A percentile compares a stretch with the other conserved stretches of the same genome.
These are phyloP conservation scores for Orycteropus afer DNA, from an alignment of 2,113 vertebrate species.

Conservation along the genomic window DNA sequence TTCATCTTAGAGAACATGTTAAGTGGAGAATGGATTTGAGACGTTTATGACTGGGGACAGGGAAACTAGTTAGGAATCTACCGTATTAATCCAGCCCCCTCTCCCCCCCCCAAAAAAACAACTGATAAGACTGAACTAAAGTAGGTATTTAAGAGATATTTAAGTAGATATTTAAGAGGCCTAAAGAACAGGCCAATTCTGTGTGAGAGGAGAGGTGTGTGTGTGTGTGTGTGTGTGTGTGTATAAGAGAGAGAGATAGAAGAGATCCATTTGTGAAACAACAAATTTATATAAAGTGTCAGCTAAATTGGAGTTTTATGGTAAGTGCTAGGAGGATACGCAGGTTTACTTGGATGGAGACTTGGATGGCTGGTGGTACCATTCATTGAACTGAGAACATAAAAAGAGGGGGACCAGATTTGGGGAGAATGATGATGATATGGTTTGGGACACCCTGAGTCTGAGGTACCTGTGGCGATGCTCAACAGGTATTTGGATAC, in stretches of 20 bases:
- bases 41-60: neutral
- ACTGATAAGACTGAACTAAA: neutral
- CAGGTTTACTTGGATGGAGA: neutral
- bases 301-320: neutral
- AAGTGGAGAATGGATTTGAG: neutral
- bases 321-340: neutral
- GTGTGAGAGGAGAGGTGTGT: neutral
- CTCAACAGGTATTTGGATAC: neutral
- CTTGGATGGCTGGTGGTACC: neutral
- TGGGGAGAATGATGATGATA: neutral
- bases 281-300: neutral
- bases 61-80: neutral
- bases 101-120: no score
- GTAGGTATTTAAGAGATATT: neutral
- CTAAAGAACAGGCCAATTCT: neutral
- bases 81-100: conserved; percentile 20
- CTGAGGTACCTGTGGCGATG: neutral
- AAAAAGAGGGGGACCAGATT: neutral
- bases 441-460: neutral
- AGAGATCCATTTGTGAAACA: neutral
- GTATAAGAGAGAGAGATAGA: neutral
- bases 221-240: no score
- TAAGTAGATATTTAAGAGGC: neutral
- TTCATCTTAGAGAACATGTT: neutral
- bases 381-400: neutral